Conservation (phyloP, 2,113 vertebrate genomes). For the Ibidorhyncha struthersii region DNA sequence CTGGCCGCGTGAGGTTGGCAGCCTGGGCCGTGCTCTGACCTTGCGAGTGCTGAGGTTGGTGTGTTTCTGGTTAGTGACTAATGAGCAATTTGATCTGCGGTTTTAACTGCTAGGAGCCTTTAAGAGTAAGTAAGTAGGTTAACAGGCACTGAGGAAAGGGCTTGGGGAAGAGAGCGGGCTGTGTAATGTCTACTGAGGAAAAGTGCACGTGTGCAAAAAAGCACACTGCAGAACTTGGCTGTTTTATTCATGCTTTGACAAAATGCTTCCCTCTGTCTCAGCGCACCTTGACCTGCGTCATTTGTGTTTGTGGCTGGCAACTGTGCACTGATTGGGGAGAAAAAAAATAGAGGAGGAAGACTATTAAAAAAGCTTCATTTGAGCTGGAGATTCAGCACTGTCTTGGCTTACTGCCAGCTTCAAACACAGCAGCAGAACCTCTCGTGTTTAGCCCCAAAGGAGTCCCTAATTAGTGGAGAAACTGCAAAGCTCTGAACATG, state of each 20-base stretch:
- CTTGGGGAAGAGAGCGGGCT: neutral
- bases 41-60: neutral
- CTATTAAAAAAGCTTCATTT: neutral
- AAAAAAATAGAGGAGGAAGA: neutral
- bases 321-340: neutral
- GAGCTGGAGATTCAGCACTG: neutral
- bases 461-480: conserved; percentile 51
- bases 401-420: neutral
- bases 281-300: neutral
- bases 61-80: neutral
- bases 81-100: neutral
- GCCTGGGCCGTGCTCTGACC: neutral
- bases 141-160: neutral
- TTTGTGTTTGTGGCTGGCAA: neutral
- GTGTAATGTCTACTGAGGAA: neutral
- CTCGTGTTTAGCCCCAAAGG: conserved; percentile 20
- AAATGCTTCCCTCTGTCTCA: conserved; percentile 9
- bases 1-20: fast-evolving
- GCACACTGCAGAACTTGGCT: neutral
- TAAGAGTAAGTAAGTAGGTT: neutral
- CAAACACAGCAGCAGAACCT: neutral
- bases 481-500: conserved; percentile 7
- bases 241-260: conserved; percentile 35
- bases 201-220: neutral
- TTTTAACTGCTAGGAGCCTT: neutral